A percentile compares a stretch with the other conserved stretches of the same genome.
Conservation (phyloP, 2,888 invertebrate species). For the Oscheius sp. region DNA sequence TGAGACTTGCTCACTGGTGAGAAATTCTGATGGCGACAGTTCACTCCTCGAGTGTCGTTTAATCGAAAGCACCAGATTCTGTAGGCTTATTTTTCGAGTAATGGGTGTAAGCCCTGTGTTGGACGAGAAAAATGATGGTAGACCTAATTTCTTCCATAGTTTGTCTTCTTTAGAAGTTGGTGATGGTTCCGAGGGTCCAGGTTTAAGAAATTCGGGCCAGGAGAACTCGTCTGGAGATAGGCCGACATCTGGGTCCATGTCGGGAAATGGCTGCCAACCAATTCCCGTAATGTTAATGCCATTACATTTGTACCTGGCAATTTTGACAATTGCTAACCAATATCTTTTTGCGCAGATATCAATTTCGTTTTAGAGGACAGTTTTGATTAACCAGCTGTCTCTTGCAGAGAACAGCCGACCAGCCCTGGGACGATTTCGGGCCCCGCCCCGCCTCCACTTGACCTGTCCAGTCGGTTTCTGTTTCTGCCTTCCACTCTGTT, state of each 20-base stretch:
- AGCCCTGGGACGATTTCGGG: background rate
- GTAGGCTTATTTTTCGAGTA: constrained; percentile 1
- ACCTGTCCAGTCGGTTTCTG: constrained; percentile 25
- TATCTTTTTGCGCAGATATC: too few species aligned
- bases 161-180: too few species aligned
- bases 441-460: constrained; percentile 35
- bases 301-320: too few species aligned
- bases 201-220: too few species aligned
- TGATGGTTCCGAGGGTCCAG: too few species aligned
- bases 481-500: constrained; percentile 13
- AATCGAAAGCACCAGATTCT: background rate
- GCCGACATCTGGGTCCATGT: too few species aligned
- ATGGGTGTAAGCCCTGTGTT: background rate
- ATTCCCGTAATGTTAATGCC: too few species aligned
- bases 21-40: background rate
- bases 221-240: too few species aligned
- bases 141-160: background rate
- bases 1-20: background rate
- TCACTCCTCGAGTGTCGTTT: constrained; percentile 1
- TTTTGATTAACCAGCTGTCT: constrained; percentile 28
- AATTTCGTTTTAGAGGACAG: too few species aligned
- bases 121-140: background rate
- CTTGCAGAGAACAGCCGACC: constrained; percentile 22
- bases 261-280: too few species aligned
- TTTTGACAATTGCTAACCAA: too few species aligned